A percentile compares a stretch with the other conserved stretches of the same genome.
Conservation (phyloP, 2,797 vertebrate species). For the Tauraco hartlaubi region DNA sequence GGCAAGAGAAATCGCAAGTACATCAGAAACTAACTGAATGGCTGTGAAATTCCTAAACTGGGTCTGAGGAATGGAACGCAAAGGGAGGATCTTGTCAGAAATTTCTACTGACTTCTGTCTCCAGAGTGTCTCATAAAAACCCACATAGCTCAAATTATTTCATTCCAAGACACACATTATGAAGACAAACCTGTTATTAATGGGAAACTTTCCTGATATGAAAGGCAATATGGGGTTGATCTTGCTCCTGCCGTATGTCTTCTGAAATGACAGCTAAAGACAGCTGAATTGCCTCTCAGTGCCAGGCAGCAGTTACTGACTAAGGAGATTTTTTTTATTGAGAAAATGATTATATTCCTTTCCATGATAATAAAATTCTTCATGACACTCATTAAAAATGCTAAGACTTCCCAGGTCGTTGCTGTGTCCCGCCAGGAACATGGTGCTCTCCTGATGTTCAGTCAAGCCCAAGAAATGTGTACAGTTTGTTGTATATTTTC, state of each 20-base stretch:
- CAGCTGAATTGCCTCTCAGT: not conserved
- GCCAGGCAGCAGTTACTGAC: not conserved
- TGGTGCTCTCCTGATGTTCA: not conserved
- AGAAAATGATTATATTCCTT: conserved; percentile 16
- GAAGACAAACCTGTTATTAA: conserved; percentile 43
- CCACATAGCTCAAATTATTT: not conserved
- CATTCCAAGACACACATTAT: not conserved
- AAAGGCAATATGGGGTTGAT: conserved; percentile 7
- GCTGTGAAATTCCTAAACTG: not conserved
- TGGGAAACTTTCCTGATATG: conserved; percentile 7
- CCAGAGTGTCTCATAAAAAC: not conserved
- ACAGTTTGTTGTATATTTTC: not conserved
- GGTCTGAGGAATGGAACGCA: not conserved
- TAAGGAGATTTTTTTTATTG: conserved; percentile 15
- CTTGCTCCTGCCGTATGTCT: conserved; percentile 7
- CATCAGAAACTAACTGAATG: rapidly evolving
- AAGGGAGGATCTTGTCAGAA: not conserved
- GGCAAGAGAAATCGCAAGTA: not conserved
- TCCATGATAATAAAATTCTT: conserved; percentile 16
- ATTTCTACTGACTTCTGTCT: not conserved
- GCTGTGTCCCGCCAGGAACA: not conserved
- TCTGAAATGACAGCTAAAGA: conserved; percentile 11
- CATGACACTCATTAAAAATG: conserved; percentile 22
- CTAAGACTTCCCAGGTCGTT: conserved; percentile 22
- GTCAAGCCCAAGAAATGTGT: not conserved